A percentile compares a stretch with the other conserved stretches of the same genome.
Evolutionary conservation across 2,888 invertebrate species (phyloP).

Genomic region (Ectemnius cavifrons): DNA sequence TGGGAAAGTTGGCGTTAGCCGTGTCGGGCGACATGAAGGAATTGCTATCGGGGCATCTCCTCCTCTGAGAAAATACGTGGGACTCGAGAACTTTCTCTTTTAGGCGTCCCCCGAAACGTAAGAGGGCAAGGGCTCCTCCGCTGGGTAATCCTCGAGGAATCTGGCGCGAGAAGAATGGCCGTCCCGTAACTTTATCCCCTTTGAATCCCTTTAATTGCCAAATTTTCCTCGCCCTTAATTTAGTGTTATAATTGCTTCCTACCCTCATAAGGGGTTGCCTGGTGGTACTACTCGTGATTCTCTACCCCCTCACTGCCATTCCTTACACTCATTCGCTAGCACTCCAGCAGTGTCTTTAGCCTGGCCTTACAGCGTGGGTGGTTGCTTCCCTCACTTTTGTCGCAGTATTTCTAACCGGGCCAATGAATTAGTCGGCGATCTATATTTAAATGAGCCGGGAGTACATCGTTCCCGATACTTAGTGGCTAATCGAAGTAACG

Average conservation of each 20-base stretch:
- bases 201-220: constrained; percentile 76
- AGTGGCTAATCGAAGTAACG: constrained; percentile 34
- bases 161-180: constrained; percentile 59
- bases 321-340: constrained; percentile 56
- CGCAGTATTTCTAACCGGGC: constrained; percentile 56
- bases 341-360: constrained; percentile 39
- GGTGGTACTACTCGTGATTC: constrained; percentile 57
- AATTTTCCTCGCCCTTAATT: constrained; percentile 77
- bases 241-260: constrained; percentile 76
- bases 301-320: constrained; percentile 54
- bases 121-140: background rate
- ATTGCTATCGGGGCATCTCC: constrained; percentile 13
- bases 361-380: constrained; percentile 43
- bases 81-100: constrained; percentile 40
- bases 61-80: background rate
- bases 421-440: constrained; percentile 62
- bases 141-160: constrained; percentile 47
- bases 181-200: constrained; percentile 69
- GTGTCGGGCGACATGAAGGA: constrained; percentile 1
- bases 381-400: constrained; percentile 47
- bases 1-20: background rate
- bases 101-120: constrained; percentile 17
- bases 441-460: constrained; percentile 60
- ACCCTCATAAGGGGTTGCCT: constrained; percentile 65
- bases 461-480: constrained; percentile 39